phyloP scores from a whole-genome alignment of 2,888 invertebrate genomes.

The Blomia tropicalis region DNA sequence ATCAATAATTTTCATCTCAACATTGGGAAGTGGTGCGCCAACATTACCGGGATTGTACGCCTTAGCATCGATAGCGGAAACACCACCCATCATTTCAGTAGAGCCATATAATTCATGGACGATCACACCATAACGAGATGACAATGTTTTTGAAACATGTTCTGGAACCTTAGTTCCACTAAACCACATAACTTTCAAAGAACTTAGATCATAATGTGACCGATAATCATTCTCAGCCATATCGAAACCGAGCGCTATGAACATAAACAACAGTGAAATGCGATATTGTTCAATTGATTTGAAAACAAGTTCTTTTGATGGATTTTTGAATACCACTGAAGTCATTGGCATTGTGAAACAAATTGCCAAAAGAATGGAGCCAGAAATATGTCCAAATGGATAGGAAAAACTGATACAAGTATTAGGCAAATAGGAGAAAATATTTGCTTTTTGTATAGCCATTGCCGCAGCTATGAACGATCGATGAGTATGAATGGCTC shows the following conservation, averaged over 20 bases:
- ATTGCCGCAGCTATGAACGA: neutral
- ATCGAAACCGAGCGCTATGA: neutral
- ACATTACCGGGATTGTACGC: neutral
- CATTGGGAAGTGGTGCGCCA: neutral
- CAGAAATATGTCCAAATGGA: constrained; percentile 16
- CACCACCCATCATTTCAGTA: constrained; percentile 12
- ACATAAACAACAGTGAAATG: neutral
- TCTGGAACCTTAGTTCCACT: neutral
- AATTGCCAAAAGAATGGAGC: neutral
- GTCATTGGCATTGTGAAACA: neutral
- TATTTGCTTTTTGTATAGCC: neutral
- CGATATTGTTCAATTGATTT: neutral
- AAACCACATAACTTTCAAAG: neutral
- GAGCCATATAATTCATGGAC: constrained; percentile 6
- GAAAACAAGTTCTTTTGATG: neutral
- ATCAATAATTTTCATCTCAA: constrained; percentile 14
- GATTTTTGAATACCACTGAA: neutral
- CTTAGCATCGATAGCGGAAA: neutral
- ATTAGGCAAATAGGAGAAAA: neutral
- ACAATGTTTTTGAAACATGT: neutral
- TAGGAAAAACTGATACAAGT: neutral
- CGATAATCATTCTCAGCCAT: neutral
- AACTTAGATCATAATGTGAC: neutral
- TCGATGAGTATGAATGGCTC: constrained; percentile 9
- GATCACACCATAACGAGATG: neutral